Conservation (phyloP, 2,797 vertebrate species). For the Crocodylus rhombifer region DNA sequence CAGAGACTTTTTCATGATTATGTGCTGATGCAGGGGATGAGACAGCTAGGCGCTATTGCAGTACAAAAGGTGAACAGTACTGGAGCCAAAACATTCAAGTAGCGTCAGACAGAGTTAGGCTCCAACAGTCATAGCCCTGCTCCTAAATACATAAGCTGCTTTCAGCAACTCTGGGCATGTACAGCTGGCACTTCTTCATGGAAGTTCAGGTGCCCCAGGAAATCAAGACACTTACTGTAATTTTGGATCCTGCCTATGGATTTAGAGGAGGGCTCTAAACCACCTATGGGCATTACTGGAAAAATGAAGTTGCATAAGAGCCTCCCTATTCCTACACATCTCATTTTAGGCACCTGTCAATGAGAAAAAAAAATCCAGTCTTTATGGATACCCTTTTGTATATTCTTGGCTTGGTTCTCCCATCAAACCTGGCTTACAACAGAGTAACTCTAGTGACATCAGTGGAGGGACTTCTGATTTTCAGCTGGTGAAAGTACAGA, state of each 20-base stretch:
- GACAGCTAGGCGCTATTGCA: neutral
- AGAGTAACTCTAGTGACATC: neutral
- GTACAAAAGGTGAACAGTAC: neutral
- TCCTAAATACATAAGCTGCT: neutral
- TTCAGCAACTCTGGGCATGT: neutral
- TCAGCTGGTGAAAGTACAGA: accelerated
- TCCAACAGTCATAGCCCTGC: neutral
- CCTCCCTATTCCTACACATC: neutral
- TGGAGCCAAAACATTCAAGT: neutral
- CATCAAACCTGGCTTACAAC: neutral
- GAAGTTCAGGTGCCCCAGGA: neutral
- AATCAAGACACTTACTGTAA: neutral
- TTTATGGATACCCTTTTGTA: too few relatives aligned
- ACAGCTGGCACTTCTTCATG: neutral
- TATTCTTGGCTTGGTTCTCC: neutral
- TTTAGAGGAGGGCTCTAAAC: neutral
- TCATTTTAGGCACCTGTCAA: neutral
- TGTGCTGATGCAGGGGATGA: neutral
- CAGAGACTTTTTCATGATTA: too few relatives aligned
- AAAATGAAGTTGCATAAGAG: neutral
- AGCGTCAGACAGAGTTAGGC: neutral
- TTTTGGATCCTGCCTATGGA: neutral
- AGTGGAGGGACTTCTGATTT: too few relatives aligned
- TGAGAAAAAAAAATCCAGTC: neutral
- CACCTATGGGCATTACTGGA: neutral